Base-by-base conservation (phyloP, 2,888 invertebrate genomes). In the Monochamus alternatus region DNA sequence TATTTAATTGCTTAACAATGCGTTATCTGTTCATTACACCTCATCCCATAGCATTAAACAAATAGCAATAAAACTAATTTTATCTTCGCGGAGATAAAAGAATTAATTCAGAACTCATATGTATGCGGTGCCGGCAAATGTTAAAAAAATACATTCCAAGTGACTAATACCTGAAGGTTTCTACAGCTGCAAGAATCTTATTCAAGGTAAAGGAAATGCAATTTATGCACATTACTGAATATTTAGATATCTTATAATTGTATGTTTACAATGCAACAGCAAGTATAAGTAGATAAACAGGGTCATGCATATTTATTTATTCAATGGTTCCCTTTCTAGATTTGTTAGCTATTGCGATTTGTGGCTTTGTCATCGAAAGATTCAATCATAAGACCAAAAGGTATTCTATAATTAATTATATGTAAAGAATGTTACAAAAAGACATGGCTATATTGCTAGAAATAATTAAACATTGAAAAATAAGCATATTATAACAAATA, bases 41-140 rank as follows among this genome's bases (percentile, higher is more conserved):
- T 38, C 38, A 38, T 38, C 5, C 38, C 38, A 5, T 38, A 7
- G 38, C 38, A 38, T 38, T 38, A 38, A 2, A 22, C n/a, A 55
- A 55, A 55, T 55, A 55, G 55, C n/a, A 55, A 55, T 55, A 55
- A 55, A 55, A 7, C 5, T 55, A 47, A 22, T 55, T 55, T 55
- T 55, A 55, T 55, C 55, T 55, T 12, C 55, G n/a, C n/a, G n/a
- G 55, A 55, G 55, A 55, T 55, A 55, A 55, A 55, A 22, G 14
- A 14, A 55, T 55, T 55, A 55, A 7, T 55, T 55, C 55, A 55
- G 55, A 55, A 55, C 55, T 14, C 5, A 47, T 9, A 47, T 14
- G 14, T 55, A 55, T 22, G n/a, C 7, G 3, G 55, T 55, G n/a
- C 55, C 10, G n/a, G 3, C 14, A 22, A 55, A 55, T 9, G 12